phyloP scores from a whole-genome alignment of 2,113 vertebrate species.

The Tetrax tetrax region DNA sequence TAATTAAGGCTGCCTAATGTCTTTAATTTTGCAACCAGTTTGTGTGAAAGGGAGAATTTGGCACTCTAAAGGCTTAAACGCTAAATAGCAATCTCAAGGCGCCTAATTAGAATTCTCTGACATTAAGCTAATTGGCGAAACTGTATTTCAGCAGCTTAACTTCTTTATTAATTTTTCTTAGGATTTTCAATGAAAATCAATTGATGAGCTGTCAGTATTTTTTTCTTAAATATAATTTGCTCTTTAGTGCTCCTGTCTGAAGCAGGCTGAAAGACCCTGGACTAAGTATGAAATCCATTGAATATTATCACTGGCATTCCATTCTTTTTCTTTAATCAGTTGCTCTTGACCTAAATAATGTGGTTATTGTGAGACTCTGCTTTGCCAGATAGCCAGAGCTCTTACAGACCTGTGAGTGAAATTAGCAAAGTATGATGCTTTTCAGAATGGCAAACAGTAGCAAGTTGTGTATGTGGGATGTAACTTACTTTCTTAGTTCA shows the following conservation, averaged over 20 bases:
- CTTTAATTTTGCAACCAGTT: slow-evolving; percentile 97
- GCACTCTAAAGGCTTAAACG: slow-evolving; percentile 89
- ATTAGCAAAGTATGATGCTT: not conserved
- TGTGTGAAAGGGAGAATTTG: slow-evolving; percentile 89
- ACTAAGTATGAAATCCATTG: slow-evolving; percentile 55
- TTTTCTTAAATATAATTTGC: slow-evolving; percentile 69
- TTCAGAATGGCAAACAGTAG: not conserved
- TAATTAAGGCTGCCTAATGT: slow-evolving; percentile 99
- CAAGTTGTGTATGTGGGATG: not conserved
- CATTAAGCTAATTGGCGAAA: slow-evolving; percentile 99
- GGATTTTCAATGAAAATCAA: slow-evolving; percentile 88
- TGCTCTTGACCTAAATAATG: slow-evolving; percentile 71
- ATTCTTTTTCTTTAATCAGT: slow-evolving; percentile 77
- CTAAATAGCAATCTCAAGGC: slow-evolving; percentile 93
- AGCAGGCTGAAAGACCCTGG: slow-evolving; percentile 62
- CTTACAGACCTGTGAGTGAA: slow-evolving; percentile 24
- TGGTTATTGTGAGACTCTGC: slow-evolving; percentile 39
- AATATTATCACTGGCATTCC: slow-evolving; percentile 79
- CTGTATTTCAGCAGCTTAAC: slow-evolving; percentile 95
- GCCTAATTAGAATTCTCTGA: slow-evolving; percentile 99
- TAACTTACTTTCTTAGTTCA: not conserved
- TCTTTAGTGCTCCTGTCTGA: slow-evolving; percentile 61
- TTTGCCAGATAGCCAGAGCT: slow-evolving; percentile 35
- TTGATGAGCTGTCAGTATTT: slow-evolving; percentile 76
- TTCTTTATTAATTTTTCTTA: slow-evolving; percentile 98